These are phyloP conservation scores for Megaustenia siamemsis DNA, from an alignment of 2,888 invertebrate genomes.

Conservation along the genomic window DNA sequence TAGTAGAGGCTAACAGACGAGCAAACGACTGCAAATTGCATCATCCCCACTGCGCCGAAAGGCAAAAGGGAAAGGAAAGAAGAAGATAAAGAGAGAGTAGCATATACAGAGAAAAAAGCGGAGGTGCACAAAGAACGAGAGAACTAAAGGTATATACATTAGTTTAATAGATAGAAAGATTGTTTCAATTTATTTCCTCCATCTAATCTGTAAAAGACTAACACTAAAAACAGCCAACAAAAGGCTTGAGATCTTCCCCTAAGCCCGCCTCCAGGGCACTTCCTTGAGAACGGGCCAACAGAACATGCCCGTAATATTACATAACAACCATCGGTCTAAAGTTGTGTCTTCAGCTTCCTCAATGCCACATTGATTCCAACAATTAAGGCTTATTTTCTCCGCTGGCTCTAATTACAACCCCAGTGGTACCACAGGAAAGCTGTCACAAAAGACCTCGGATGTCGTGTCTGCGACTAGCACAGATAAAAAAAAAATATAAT, in stretches of 20 bases:
- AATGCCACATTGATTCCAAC: constrained; percentile 31
- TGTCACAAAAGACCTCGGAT: constrained; percentile 15
- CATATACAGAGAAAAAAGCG: not conserved
- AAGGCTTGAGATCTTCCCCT: too few relatives aligned
- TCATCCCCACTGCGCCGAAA: too few relatives aligned
- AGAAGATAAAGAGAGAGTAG: not conserved
- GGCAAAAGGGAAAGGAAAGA: too few relatives aligned
- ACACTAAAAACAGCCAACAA: too few relatives aligned
- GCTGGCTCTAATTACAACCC: constrained; percentile 12
- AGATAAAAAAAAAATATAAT: not conserved
- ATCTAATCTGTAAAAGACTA: too few relatives aligned
- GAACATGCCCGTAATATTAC: constrained; percentile 1
- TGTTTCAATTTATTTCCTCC: not conserved
- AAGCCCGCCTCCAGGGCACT: too few relatives aligned
- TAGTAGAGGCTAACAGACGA: too few relatives aligned
- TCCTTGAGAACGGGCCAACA: not conserved
- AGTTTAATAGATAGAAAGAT: not conserved
- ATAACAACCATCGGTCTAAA: not conserved
- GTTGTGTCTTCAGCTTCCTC: not conserved
- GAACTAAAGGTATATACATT: not conserved
- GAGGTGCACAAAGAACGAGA: not conserved
- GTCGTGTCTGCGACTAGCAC: not conserved
- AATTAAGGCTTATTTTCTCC: constrained; percentile 19
- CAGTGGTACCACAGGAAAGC: not conserved
- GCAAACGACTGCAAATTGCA: too few relatives aligned